Base-by-base conservation (phyloP, 2,888 invertebrate species). In the Platynereis dumerilii region DNA sequence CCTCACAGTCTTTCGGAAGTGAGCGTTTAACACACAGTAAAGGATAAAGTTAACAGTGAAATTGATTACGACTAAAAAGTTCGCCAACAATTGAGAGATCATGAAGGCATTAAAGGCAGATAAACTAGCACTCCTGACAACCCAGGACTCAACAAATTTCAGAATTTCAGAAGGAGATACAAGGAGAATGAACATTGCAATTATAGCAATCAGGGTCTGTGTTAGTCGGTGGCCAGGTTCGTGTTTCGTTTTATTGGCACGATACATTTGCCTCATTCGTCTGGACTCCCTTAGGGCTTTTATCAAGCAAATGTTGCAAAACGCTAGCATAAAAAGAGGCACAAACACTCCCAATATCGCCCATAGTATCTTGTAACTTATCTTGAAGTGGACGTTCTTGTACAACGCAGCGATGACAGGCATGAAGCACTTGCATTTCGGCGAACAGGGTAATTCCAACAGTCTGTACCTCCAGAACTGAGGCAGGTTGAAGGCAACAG, bases 1-100 rank as follows among this genome's bases (percentile, higher is more conserved):
- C 29, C 75, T 68, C 17, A 80, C 67, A 5, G 91, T 91, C 76
- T 88, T 89, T 44, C 91, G 87, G 82, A 91, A 91, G 77, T 91
- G 91, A 75, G 90, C 89, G 69, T 91, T 91, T 82, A 91, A 91
- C 64, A 91, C 87, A 80, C 90, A 91, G 84, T 91, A 91, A 67
- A 91, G 90, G 82, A 91, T 90, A 85, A 91, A 91, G 44, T 91
- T 91, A 69, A 91, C 58, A 44, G 91, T 56, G 63, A 81, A 82
- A 61, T 82, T 81, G 34, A 78, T 69, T 1, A 78, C 77, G 67
- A 80, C 78, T 75, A 81, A 76, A 68, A 80, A 74, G 64, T 81
- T 81, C 10, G 59, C 57, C 20, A 57, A 57, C 7, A 39, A 56
- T 28, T 53, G n/a, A 15, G 24, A 27, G 26, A 28, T 15, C 48